Base-by-base conservation (phyloP, 2,113 vertebrate species). In the Platysteira castanea region DNA sequence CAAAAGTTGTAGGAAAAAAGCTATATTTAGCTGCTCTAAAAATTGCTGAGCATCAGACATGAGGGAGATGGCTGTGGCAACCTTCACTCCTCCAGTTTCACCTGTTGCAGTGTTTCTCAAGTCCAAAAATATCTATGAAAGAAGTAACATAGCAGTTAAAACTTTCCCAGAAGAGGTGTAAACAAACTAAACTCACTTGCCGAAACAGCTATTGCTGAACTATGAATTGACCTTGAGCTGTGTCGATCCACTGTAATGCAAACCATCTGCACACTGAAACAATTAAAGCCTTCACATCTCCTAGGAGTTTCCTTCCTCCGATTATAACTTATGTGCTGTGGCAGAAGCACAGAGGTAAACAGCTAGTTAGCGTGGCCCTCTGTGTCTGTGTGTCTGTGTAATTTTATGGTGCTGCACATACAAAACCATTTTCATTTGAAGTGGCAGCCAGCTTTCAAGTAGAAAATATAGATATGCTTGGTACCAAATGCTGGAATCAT, bases 231-330 rank as follows among this genome's bases (percentile, higher is more conserved):
- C 97, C 97, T 96, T 95, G 95, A 93, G 97, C 93, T 83, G 59
- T 49, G 63, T 75, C 4, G 27, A 98, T 90, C 85, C 14, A 31
- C 63, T n/a, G 79, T 97, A 98, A 98, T 94, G 93, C 91, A 98
- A 97, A 96, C 98, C 98, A 96, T 97, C 96, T 98, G 98, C 65
- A 67, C 1, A 5, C 79, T 42, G 87, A 81, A 96, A 97, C 98
- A 98, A 98, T 98, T 97, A 97, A 96, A 95, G 84, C 96, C 97
- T 96, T 97, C 96, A 97, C 97, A 97, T 97, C 95, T 98, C 97
- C 75, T 41, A 83, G 94, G 95, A 95, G 91, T 98, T 98, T 98
- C 98, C 98, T 98, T 98, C 98, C 98, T 98, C 96, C 54, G 71
- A 98, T 98, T 98, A 97, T 98, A 96, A 97, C 84, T 95, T 97